Conservation (phyloP, 2,797 vertebrate species). For the Acrocephalus scirpaceus region DNA sequence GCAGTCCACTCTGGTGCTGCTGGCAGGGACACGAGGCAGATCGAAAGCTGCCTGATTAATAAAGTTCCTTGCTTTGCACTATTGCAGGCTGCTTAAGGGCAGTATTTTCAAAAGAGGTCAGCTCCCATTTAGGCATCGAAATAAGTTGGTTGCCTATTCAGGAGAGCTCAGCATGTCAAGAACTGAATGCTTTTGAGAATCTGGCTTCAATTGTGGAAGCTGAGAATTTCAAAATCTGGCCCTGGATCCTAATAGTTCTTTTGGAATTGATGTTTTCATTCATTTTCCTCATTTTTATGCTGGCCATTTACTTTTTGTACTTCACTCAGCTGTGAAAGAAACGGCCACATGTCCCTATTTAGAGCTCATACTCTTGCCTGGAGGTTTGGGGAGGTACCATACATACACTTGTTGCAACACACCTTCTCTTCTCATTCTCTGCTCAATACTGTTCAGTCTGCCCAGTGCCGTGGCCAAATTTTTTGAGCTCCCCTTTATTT, state of each 20-base stretch:
- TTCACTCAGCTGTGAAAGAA: conserved; percentile 64
- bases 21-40: neutral
- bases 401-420: conserved; percentile 37
- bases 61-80: conserved; percentile 42
- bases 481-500: neutral
- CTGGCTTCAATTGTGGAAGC: conserved; percentile 64
- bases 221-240: conserved; percentile 68
- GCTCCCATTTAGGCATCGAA: conserved; percentile 58
- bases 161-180: conserved; percentile 58
- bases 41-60: conserved; percentile 38
- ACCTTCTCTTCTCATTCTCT: conserved; percentile 28
- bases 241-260: conserved; percentile 51
- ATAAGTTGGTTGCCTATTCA: conserved; percentile 66
- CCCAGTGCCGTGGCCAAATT: neutral
- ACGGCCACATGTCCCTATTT: conserved; percentile 60
- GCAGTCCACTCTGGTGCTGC: neutral
- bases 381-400: conserved; percentile 40
- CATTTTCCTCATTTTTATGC: conserved; percentile 64
- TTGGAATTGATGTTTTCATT: conserved; percentile 62
- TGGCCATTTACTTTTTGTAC: conserved; percentile 57
- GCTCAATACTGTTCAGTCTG: neutral
- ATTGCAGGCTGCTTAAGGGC: conserved; percentile 50
- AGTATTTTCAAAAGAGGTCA: conserved; percentile 63
- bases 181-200: conserved; percentile 67
- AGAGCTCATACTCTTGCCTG: conserved; percentile 10